Percentiles rank a stretch among this genome's conserved stretches.
These are phyloP conservation scores for Oncorhynchus mykiss DNA, from an alignment of 2,113 vertebrate genomes.

Conservation along the genomic window DNA sequence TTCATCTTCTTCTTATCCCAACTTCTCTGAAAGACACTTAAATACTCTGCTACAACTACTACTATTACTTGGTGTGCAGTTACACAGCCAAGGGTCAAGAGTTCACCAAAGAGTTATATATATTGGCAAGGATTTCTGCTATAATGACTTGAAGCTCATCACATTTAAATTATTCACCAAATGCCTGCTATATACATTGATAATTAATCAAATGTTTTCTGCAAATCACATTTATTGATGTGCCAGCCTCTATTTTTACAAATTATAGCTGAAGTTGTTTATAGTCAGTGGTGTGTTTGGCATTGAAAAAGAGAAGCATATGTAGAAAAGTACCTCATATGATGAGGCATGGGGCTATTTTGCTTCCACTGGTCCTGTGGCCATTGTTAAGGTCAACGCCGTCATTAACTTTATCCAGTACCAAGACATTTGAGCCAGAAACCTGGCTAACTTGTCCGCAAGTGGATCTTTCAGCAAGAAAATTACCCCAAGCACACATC, in stretches of 20 bases:
- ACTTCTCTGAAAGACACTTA: too few relatives aligned
- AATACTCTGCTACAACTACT: too few relatives aligned
- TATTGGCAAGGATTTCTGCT: slow-evolving; percentile 17
- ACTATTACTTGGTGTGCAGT: background rate
- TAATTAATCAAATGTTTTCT: slow-evolving; percentile 10
- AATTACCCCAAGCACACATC: too few relatives aligned
- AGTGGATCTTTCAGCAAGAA: too few relatives aligned
- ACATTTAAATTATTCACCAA: slow-evolving; percentile 21
- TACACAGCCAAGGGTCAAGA: background rate
- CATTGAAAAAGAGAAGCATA: too few relatives aligned
- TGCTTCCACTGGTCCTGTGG: too few relatives aligned
- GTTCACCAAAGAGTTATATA: background rate
- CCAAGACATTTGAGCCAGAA: too few relatives aligned
- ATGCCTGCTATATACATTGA: slow-evolving; percentile 16
- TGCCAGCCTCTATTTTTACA: background rate
- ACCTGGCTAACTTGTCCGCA: too few relatives aligned
- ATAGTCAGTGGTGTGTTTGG: too few relatives aligned
- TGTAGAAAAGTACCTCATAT: background rate
- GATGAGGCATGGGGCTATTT: background rate
- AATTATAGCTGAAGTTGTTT: slow-evolving; percentile 9
- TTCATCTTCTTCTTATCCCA: too few relatives aligned
- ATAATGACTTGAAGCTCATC: slow-evolving; percentile 25
- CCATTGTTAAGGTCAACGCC: too few relatives aligned
- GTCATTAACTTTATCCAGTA: too few relatives aligned
- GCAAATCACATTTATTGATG: slow-evolving; percentile 20